phyloP scores from a whole-genome alignment of 2,888 invertebrate species.

The Helobdella robusta region DNA sequence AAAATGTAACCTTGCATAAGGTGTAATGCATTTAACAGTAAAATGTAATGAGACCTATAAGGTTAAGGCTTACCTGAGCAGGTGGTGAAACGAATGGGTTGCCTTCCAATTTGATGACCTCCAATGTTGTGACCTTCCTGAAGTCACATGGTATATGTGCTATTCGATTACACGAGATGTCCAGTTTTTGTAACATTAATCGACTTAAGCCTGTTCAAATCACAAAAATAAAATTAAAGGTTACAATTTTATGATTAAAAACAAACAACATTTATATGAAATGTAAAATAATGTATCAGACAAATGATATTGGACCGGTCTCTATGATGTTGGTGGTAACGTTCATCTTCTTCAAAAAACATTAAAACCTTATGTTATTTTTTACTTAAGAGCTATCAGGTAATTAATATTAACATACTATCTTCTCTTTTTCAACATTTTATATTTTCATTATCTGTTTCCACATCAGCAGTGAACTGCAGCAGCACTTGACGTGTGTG shows the following conservation, averaged over 20 bases:
- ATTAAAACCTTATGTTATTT: no score
- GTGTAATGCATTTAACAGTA: no score
- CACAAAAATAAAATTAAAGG: background rate
- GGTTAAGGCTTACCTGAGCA: conserved; percentile 8
- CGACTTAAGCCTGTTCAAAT: conserved; percentile 20
- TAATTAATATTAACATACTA: no score
- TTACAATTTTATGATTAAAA: background rate
- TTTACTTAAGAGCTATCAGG: no score
- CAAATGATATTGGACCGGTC: background rate
- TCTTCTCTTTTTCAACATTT: no score
- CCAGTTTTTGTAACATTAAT: conserved; percentile 62
- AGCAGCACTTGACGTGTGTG: no score
- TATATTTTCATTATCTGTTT: no score
- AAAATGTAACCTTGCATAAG: no score
- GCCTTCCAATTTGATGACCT: conserved; percentile 13
- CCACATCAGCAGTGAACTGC: no score
- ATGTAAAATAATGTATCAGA: background rate
- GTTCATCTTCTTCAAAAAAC: no score
- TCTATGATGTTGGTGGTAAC: background rate
- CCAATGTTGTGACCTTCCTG: conserved; percentile 62
- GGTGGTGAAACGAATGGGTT: conserved; percentile 23
- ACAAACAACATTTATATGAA: background rate
- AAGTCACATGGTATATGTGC: conserved; percentile 77
- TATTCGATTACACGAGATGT: conserved; percentile 82
- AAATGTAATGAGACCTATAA: no score